Evolutionary conservation across 2,113 vertebrate species (phyloP).

Genomic region (Pachyramphus minor): DNA sequence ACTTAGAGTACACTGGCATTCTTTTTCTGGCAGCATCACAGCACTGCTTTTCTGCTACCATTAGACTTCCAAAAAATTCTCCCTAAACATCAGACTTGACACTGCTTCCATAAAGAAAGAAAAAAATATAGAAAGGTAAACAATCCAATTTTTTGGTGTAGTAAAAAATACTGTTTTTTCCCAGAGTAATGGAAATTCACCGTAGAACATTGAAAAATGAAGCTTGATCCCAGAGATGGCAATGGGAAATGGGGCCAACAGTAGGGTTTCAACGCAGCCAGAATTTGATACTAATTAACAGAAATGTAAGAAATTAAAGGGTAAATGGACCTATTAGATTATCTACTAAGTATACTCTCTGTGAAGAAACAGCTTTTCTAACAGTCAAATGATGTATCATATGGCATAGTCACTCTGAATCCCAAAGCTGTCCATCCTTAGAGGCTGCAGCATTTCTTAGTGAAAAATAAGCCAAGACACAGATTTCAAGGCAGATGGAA

Average conservation of each 20-base stretch:
- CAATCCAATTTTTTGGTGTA: rapidly evolving
- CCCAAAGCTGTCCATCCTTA: constrained; percentile 39
- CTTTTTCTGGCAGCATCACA: not conserved
- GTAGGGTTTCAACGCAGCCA: not conserved
- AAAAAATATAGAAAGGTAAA: not conserved
- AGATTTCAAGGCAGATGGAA: constrained; percentile 56
- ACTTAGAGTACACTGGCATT: not conserved
- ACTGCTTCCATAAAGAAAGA: not conserved
- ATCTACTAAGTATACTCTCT: not conserved
- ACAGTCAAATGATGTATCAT: constrained; percentile 35
- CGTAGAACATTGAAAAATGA: not conserved
- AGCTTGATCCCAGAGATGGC: not conserved
- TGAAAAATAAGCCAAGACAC: constrained; percentile 41
- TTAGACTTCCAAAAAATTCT: not conserved
- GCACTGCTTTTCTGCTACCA: not conserved
- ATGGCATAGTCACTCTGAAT: constrained; percentile 28
- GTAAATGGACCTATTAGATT: constrained; percentile 23
- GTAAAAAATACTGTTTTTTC: not conserved
- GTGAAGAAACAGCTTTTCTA: constrained; percentile 18
- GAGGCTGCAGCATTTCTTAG: not conserved
- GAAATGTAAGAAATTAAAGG: constrained; percentile 11
- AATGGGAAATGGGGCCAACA: not conserved
- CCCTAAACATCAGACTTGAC: not conserved
- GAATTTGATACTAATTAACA: constrained; percentile 26
- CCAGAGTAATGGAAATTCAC: not conserved